Conservation (phyloP, 2,113 vertebrate genomes). For the Garra rufa region DNA sequence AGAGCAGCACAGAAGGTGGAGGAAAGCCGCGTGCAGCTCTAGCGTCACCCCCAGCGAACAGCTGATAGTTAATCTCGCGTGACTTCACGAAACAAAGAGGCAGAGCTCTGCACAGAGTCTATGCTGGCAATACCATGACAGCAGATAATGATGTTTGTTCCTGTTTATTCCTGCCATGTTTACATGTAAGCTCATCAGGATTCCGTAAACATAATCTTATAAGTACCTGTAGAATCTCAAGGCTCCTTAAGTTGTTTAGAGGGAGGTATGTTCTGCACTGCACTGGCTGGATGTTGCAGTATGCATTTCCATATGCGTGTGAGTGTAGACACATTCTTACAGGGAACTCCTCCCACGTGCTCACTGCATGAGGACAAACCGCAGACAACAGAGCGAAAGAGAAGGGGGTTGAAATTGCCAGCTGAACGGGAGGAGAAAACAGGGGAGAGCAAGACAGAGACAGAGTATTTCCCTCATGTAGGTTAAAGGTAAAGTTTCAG, state of each 20-base stretch:
- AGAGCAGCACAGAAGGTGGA: background rate
- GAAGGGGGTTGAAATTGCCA: slow-evolving; percentile 43
- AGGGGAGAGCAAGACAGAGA: background rate
- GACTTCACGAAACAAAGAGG: slow-evolving; percentile 36
- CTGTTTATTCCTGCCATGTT: background rate
- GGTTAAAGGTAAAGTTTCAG: slow-evolving; percentile 64
- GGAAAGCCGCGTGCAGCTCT: slow-evolving; percentile 20
- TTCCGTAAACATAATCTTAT: slow-evolving; percentile 5
- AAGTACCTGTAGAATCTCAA: background rate
- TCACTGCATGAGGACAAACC: slow-evolving; percentile 70
- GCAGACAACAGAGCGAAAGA: slow-evolving; percentile 68
- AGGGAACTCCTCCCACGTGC: slow-evolving; percentile 74
- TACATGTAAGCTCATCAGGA: background rate
- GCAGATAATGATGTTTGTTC: slow-evolving; percentile 38
- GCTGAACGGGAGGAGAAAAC: slow-evolving; percentile 31
- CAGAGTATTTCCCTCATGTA: slow-evolving; percentile 36
- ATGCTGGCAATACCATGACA: background rate
- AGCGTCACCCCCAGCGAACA: slow-evolving; percentile 35
- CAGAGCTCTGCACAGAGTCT: background rate
- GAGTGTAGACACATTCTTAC: slow-evolving; percentile 66
- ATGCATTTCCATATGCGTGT: slow-evolving; percentile 22
- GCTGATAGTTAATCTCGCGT: slow-evolving; percentile 45
- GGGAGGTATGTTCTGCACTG: background rate
- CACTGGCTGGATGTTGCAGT: background rate
- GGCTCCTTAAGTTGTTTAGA: background rate